These are phyloP conservation scores for Leptinotarsa juncta DNA, from an alignment of 2,888 invertebrate species.

Conservation along the genomic window DNA sequence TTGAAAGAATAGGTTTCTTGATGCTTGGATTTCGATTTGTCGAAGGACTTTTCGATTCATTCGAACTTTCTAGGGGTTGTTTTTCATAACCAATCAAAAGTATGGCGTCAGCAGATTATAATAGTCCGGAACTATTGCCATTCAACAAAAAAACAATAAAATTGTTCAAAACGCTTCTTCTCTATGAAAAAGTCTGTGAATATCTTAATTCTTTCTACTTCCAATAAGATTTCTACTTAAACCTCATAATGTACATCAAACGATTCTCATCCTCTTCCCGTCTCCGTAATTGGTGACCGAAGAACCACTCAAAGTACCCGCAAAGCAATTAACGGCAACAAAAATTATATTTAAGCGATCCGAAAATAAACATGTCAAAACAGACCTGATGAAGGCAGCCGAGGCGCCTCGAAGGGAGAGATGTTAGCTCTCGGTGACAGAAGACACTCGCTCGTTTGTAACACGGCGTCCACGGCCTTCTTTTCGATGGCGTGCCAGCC, in stretches of 20 bases:
- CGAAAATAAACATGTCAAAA: slow-evolving; percentile 59
- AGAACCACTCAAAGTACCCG: slow-evolving; percentile 31
- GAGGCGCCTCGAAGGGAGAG: slow-evolving; percentile 46
- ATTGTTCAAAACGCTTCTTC: too few species aligned
- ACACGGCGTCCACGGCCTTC: slow-evolving; percentile 35
- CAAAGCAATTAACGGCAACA: slow-evolving; percentile 39
- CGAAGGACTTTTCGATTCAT: too few species aligned
- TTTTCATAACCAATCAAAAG: too few species aligned
- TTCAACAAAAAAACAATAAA: too few species aligned
- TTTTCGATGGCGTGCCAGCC: slow-evolving; percentile 47
- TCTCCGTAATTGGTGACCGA: slow-evolving; percentile 31
- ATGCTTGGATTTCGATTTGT: too few species aligned
- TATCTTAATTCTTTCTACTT: too few species aligned
- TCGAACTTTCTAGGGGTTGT: too few species aligned
- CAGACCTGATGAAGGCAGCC: slow-evolving; percentile 37
- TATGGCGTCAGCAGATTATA: too few species aligned
- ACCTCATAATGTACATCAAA: neutral
- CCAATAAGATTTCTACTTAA: too few species aligned
- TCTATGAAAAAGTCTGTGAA: too few species aligned
- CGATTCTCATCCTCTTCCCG: slow-evolving; percentile 5
- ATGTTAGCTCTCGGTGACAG: slow-evolving; percentile 52
- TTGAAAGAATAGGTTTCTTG: too few species aligned
- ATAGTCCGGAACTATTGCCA: too few species aligned
- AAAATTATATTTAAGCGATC: slow-evolving; percentile 54
- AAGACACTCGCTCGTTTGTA: slow-evolving; percentile 54